These are phyloP conservation scores for Ptychochromis oligacanthus DNA, from an alignment of 2,113 vertebrate species.

Conservation along the genomic window DNA sequence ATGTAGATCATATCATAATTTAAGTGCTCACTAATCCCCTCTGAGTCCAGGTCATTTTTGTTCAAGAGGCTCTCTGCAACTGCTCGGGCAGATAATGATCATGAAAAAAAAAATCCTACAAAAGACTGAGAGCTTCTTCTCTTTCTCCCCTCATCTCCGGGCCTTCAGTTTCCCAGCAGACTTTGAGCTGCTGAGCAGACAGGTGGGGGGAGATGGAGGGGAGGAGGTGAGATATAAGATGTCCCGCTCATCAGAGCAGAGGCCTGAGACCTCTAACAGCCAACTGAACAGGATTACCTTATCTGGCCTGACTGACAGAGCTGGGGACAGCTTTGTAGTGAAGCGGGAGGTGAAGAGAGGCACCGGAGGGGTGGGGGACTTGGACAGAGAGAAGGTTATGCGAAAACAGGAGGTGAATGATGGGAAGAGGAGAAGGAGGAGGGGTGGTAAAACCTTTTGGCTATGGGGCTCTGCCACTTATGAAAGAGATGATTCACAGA, in stretches of 20 bases:
- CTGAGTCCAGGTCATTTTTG: constrained; percentile 8
- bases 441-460: constrained; percentile 62
- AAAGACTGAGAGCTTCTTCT: constrained; percentile 61
- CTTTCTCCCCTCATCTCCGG: constrained; percentile 56
- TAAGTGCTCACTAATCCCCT: constrained; percentile 44
- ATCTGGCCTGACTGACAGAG: constrained; percentile 80
- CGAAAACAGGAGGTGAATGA: constrained; percentile 70
- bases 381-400: constrained; percentile 72
- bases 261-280: constrained; percentile 62
- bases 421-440: constrained; percentile 74
- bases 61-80: neutral
- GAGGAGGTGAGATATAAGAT: constrained; percentile 75
- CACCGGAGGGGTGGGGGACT: constrained; percentile 58
- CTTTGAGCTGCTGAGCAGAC: constrained; percentile 69
- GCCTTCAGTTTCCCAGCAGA: constrained; percentile 71
- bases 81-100: constrained; percentile 64
- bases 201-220: constrained; percentile 64
- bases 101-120: constrained; percentile 61
- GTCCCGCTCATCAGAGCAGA: constrained; percentile 77
- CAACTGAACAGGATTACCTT: constrained; percentile 79
- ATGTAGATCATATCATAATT: constrained; percentile 52
- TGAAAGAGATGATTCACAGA: constrained; percentile 82
- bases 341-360: constrained; percentile 65
- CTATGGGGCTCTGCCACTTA: constrained; percentile 55
- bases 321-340: constrained; percentile 78